phyloP scores from a whole-genome alignment of 1,140 invertebrate species.

The Marisa cornuarietis region DNA sequence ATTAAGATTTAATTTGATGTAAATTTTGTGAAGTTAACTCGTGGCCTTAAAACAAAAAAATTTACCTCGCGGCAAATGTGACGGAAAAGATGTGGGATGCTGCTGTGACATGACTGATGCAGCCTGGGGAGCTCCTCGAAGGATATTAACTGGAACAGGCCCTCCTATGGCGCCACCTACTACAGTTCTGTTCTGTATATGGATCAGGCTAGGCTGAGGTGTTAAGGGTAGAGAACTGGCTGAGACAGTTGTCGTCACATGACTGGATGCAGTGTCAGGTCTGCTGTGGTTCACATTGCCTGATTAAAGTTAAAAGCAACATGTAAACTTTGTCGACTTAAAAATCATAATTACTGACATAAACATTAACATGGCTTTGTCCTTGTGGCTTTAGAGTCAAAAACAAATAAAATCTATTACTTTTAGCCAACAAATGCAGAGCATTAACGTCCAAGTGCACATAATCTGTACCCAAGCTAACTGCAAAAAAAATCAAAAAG shows the following conservation, averaged over 20 bases:
- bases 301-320: neutral
- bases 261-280: neutral
- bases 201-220: neutral
- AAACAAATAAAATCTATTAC: no score
- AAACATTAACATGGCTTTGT: no score
- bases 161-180: no score
- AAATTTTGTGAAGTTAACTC: neutral
- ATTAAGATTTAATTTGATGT: neutral
- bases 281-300: neutral
- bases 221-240: neutral
- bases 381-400: no score
- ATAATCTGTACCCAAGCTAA: no score
- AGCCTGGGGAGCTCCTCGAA: neutral
- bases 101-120: constrained; percentile 17
- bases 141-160: neutral
- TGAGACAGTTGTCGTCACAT: constrained; percentile 6
- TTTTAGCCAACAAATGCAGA: no score
- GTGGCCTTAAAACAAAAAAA: neutral
- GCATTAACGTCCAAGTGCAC: no score
- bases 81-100: constrained; percentile 15
- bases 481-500: no score
- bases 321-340: no score
- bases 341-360: no score
- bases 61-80: constrained; percentile 29
- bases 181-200: constrained; percentile 5